Conservation (phyloP, 2,888 invertebrate species). For the Ornithoptera alexandrae region DNA sequence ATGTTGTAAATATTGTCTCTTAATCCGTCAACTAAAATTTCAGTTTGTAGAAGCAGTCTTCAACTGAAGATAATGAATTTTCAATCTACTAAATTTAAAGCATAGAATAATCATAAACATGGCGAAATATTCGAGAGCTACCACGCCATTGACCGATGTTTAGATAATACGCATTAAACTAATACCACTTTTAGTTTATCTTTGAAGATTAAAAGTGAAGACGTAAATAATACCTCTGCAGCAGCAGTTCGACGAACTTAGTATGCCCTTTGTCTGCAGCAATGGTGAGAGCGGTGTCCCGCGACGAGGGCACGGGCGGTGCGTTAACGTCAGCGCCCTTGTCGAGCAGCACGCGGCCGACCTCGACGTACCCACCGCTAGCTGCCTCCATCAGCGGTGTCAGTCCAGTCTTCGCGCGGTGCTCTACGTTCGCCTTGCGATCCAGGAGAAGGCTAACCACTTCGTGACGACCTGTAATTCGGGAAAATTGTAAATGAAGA, state of each 20-base stretch:
- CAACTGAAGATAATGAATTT: too few species aligned
- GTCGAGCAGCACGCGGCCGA: slow-evolving; percentile 95
- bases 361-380: slow-evolving; percentile 99
- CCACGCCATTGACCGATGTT: too few species aligned
- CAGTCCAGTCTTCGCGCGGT: slow-evolving; percentile 98
- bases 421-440: slow-evolving; percentile 98
- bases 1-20: too few species aligned
- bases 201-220: too few species aligned
- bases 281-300: slow-evolving; percentile 99
- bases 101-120: too few species aligned
- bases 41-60: too few species aligned
- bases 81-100: too few species aligned
- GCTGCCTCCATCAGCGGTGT: slow-evolving; percentile 99
- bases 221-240: slow-evolving; percentile 76
- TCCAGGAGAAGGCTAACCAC: slow-evolving; percentile 97
- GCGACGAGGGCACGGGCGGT: slow-evolving; percentile 97
- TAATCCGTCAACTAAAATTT: too few species aligned
- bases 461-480: slow-evolving; percentile 86
- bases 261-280: slow-evolving; percentile 99
- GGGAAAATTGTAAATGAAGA: too few species aligned
- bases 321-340: slow-evolving; percentile 99
- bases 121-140: too few species aligned
- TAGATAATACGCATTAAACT: too few species aligned
- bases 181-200: too few species aligned
- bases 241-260: slow-evolving; percentile 91